Evolutionary conservation across 1,140 invertebrate species (phyloP).

Genomic region (Hyphantria cunea): DNA sequence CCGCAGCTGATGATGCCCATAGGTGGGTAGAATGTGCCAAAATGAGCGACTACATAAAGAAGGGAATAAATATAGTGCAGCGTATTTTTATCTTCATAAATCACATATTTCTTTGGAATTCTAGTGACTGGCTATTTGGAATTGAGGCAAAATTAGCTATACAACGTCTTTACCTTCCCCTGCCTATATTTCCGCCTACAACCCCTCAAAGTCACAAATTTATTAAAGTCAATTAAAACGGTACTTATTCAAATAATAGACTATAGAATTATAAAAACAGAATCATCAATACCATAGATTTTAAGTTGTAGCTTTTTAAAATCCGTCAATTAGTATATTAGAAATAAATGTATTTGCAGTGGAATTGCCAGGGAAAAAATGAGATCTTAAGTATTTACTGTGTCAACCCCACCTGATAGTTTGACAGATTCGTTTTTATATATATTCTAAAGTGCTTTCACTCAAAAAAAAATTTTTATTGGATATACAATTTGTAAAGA

Average conservation of each 20-base stretch:
- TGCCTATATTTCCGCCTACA: not conserved
- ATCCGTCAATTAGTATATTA: not conserved
- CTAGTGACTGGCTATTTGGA: not conserved
- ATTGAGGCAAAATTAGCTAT: not conserved
- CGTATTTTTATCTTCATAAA: not conserved
- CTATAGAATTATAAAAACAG: constrained; percentile 7
- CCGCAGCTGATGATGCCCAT: not conserved
- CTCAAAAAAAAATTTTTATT: too few species aligned
- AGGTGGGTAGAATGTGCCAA: not conserved
- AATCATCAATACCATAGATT: constrained; percentile 15
- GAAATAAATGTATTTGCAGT: not conserved
- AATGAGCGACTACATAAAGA: not conserved
- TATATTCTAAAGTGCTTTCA: too few species aligned
- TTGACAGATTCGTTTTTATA: too few species aligned
- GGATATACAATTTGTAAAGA: too few species aligned
- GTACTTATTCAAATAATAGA: constrained; percentile 1
- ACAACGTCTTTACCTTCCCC: too few species aligned
- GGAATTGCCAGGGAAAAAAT: not conserved
- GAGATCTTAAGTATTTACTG: not conserved
- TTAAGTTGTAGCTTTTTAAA: constrained; percentile 1
- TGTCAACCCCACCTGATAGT: not conserved
- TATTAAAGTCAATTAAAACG: not conserved
- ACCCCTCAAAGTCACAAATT: not conserved
- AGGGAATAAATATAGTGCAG: not conserved
- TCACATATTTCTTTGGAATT: not conserved